These are phyloP conservation scores for Rhogogaster chlorosoma DNA, from an alignment of 2,888 invertebrate genomes.

Conservation along the genomic window DNA sequence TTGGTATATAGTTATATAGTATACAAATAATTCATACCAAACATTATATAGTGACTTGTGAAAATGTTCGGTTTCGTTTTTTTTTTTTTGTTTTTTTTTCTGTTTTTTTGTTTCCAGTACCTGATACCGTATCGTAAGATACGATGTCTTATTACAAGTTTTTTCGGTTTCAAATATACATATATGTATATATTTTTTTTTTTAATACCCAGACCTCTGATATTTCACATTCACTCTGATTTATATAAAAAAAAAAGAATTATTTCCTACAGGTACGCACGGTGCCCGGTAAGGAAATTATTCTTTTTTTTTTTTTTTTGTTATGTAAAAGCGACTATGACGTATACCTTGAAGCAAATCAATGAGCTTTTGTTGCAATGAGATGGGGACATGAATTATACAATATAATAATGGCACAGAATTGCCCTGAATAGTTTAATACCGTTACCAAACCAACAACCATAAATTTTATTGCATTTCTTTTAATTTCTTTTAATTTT, in stretches of 20 bases:
- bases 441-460: slow-evolving; percentile 34
- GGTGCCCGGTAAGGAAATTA: background rate
- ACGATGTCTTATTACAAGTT: slow-evolving; percentile 38
- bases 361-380: slow-evolving; percentile 50
- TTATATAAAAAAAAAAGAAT: slow-evolving; percentile 15
- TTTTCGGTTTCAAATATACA: slow-evolving; percentile 9
- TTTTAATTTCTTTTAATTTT: too few species aligned
- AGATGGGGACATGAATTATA: slow-evolving; percentile 44
- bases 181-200: background rate
- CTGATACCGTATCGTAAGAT: slow-evolving; percentile 67
- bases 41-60: slow-evolving; percentile 59
- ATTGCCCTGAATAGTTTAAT: slow-evolving; percentile 25
- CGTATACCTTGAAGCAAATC: slow-evolving; percentile 42
- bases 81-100: too few species aligned
- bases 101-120: too few species aligned
- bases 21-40: background rate
- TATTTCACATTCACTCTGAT: background rate
- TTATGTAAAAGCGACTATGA: slow-evolving; percentile 20
- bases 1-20: background rate
- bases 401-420: slow-evolving; percentile 17
- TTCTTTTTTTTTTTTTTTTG: background rate
- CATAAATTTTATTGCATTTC: slow-evolving; percentile 19
- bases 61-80: slow-evolving; percentile 63
- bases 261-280: background rate
- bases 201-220: slow-evolving; percentile 17